Percentiles rank a stretch among this genome's conserved stretches.
Evolutionary conservation across 2,797 vertebrate species (phyloP).

Genomic region (Rhabdophis nuchalis): DNA sequence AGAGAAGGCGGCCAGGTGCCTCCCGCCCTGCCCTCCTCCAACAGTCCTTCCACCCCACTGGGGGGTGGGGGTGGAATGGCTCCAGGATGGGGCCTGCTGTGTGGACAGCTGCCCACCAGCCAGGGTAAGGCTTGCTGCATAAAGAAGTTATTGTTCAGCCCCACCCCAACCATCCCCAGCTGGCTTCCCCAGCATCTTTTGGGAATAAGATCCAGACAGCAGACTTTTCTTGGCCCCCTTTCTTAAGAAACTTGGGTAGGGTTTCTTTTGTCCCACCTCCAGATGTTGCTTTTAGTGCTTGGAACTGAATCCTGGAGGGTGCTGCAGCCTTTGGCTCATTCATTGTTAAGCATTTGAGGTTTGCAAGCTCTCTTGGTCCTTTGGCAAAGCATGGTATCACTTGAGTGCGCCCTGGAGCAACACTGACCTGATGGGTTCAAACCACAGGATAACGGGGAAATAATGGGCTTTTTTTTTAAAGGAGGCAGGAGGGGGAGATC

Average conservation of each 20-base stretch:
- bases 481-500: not conserved
- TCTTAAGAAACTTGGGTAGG: conserved; percentile 14
- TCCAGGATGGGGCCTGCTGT: not conserved
- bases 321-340: not conserved
- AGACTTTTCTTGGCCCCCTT: not conserved
- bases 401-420: conserved; percentile 17
- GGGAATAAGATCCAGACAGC: not conserved
- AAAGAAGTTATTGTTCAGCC: conserved; percentile 21
- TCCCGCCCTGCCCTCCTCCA: not conserved
- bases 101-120: conserved; percentile 20
- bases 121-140: not conserved
- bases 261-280: not conserved
- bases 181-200: not conserved
- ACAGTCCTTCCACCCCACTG: not conserved
- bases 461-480: not conserved
- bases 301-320: not conserved
- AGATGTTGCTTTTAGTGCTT: not conserved
- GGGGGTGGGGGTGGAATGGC: rapidly evolving
- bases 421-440: conserved; percentile 24
- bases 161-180: not conserved
- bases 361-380: not conserved
- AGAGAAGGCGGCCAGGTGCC: not conserved
- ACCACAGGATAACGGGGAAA: not conserved
- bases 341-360: not conserved
- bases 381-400: not conserved